phyloP scores from a whole-genome alignment of 2,797 vertebrate genomes.

The Lepidocolaptes lacrymiger region DNA sequence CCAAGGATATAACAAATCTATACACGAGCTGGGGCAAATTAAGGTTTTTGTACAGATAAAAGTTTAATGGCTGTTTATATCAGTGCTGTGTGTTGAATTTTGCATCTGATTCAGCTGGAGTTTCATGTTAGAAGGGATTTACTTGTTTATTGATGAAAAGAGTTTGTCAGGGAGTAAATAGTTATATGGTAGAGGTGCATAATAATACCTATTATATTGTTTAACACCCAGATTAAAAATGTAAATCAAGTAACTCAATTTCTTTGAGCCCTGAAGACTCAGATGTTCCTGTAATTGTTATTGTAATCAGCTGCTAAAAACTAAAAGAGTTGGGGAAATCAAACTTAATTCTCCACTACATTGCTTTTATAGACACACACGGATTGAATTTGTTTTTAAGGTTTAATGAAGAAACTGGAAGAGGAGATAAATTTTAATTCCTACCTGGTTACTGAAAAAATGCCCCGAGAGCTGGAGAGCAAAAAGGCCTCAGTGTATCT shows the following conservation, averaged over 20 bases:
- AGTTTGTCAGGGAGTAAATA: background rate
- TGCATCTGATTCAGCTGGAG: background rate
- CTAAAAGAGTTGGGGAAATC: constrained; percentile 3
- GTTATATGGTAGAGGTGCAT: background rate
- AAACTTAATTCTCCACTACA: constrained; percentile 11
- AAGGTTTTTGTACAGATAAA: background rate
- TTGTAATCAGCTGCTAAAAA: constrained; percentile 28
- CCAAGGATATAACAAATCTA: background rate
- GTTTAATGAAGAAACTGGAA: constrained; percentile 92
- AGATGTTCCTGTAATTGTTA: background rate
- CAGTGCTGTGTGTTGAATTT: background rate
- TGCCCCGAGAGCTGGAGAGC: constrained; percentile 90
- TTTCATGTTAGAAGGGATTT: background rate
- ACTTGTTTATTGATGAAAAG: background rate
- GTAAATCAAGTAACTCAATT: background rate
- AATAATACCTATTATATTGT: background rate
- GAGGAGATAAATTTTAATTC: constrained; percentile 95
- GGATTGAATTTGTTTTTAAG: constrained; percentile 75
- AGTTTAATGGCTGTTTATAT: background rate
- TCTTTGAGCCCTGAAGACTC: background rate
- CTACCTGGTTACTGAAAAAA: constrained; percentile 92
- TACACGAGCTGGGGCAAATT: background rate
- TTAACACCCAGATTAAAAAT: constrained; percentile 9
- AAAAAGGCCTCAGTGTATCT: constrained; percentile 84
- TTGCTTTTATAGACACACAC: constrained; percentile 14